Base-by-base conservation (phyloP, 2,797 vertebrate genomes). In the Anguilla megastoma region DNA sequence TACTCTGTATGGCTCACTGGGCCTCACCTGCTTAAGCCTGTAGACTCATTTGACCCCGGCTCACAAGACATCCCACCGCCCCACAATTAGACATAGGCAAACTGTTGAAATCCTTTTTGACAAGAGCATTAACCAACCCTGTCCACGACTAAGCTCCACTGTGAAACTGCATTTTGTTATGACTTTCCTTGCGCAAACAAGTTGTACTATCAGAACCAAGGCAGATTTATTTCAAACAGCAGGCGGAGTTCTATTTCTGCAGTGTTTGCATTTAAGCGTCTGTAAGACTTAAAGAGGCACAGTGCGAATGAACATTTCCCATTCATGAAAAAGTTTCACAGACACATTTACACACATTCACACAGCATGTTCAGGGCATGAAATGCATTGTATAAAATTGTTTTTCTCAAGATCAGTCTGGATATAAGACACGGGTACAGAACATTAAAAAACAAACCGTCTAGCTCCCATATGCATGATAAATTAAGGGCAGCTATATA, bases 1-100 rank as follows among this genome's bases (percentile, higher is more conserved):
- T 4, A 8, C 24, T 80, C n/a, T 41, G 71, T 14, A 76, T 14
- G 16, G 88, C 88, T 92, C 90, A 86, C 89, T 14, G 50, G 36
- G 84, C 89, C 88, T 93, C 89, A 90, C 88, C 92, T 93, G 92
- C 92, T 91, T 94, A 93, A 92, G 91, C 92, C 92, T 88, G 89
- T 88, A 56, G 90, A 83, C 83, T 84, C 80, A 16, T 86, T 24
- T 93, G 91, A 95, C 94, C 93, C 90, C 90, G 89, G 85, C 30
- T 74, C 85, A 90, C 90, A 89, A 91, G 86, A 50, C 79, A 50
- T 50, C 45, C 45, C 87, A 80, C 69, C 86, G 85, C 79, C 88
- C 33, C 79, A 88, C 89, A 93, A 93, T 93, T 91, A 93, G 88
- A 83, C 89, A 87, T 86, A 93, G 92, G 91, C 86, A 89, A 24